Conservation (phyloP, 2,888 invertebrate species). For the Scaptomyza tumidula region DNA sequence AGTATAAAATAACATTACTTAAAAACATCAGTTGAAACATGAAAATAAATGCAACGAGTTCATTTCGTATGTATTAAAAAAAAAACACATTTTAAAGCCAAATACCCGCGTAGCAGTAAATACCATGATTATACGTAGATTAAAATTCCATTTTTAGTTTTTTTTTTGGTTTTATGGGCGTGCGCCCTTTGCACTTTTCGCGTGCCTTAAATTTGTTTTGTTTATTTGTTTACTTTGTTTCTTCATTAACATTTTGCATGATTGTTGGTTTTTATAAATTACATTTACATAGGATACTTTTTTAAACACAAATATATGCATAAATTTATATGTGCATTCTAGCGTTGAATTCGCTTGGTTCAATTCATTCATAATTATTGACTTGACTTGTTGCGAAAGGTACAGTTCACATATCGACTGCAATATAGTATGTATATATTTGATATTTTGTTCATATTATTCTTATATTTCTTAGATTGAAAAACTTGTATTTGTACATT, state of each 20-base stretch:
- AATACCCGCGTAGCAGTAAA: neutral
- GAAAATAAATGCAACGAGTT: too few species aligned
- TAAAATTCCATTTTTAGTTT: constrained; percentile 18
- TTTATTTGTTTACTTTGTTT: constrained; percentile 47
- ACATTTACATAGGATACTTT: constrained; percentile 42
- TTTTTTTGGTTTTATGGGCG: constrained; percentile 56
- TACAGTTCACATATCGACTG: constrained; percentile 50
- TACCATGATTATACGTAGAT: constrained; percentile 3
- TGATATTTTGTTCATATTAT: constrained; percentile 28
- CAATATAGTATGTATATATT: constrained; percentile 20
- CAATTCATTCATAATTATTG: constrained; percentile 14
- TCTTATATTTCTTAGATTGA: constrained; percentile 1
- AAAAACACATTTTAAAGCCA: too few species aligned
- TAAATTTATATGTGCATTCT: neutral
- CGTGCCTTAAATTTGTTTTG: constrained; percentile 55
- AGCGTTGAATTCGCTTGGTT: neutral
- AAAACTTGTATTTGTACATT: constrained; percentile 30
- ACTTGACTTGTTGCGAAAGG: constrained; percentile 45
- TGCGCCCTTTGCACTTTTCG: constrained; percentile 58
- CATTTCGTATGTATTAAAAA: too few species aligned
- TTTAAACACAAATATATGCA: constrained; percentile 7
- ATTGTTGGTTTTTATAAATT: constrained; percentile 28
- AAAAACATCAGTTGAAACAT: too few species aligned
- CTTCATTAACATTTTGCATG: constrained; percentile 44
- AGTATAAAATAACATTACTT: too few species aligned